Conservation (phyloP, 2,113 vertebrate species). For the Struthio camelus region DNA sequence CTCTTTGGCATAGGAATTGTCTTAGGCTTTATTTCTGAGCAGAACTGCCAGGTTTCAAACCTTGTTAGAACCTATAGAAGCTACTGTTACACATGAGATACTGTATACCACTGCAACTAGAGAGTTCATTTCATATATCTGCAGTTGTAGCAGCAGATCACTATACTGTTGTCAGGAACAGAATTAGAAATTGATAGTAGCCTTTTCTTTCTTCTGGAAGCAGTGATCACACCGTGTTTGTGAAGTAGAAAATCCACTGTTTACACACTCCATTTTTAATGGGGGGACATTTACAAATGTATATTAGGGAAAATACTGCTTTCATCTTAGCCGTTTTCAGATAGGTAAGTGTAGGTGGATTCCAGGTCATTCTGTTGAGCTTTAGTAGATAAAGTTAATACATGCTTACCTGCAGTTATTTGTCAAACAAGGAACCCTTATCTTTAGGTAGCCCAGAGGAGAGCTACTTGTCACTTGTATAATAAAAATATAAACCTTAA, state of each 20-base stretch:
- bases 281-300: neutral
- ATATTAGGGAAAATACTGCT: neutral
- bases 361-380: slow-evolving; percentile 9
- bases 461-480: slow-evolving; percentile 43
- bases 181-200: neutral
- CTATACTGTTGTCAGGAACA: neutral
- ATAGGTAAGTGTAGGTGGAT: slow-evolving; percentile 15
- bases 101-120: neutral
- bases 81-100: fast-evolving
- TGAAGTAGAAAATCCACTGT: slow-evolving; percentile 39
- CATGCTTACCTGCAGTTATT: slow-evolving; percentile 15
- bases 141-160: neutral
- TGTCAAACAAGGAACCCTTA: slow-evolving; percentile 49
- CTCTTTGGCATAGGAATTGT: neutral
- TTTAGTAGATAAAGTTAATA: slow-evolving; percentile 41
- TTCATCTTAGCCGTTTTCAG: slow-evolving; percentile 4
- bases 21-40: neutral
- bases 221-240: neutral
- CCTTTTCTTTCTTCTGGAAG: neutral
- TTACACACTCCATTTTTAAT: slow-evolving; percentile 28
- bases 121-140: neutral
- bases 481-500: slow-evolving; percentile 57
- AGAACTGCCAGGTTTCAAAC: neutral
- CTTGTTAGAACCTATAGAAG: neutral
- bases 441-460: slow-evolving; percentile 40